A percentile compares a stretch with the other conserved stretches of the same genome.
These are phyloP conservation scores for Oncorhynchus kisutch DNA, from an alignment of 2,113 vertebrate species.

Conservation along the genomic window DNA sequence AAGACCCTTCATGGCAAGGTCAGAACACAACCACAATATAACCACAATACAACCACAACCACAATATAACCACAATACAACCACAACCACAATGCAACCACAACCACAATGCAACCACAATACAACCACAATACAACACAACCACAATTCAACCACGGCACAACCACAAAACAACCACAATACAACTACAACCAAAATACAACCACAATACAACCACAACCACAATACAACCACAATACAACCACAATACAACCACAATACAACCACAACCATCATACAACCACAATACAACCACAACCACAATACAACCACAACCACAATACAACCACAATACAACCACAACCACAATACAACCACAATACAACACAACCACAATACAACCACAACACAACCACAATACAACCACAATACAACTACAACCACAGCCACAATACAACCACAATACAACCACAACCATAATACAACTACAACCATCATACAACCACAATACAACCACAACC, in stretches of 20 bases:
- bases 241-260: too few species aligned
- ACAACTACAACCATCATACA: too few species aligned
- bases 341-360: too few species aligned
- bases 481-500: too few species aligned
- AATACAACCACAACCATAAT: too few species aligned
- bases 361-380: too few species aligned
- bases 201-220: not conserved
- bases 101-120: not conserved
- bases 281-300: not conserved
- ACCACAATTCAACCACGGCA: not conserved
- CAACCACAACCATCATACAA: too few species aligned
- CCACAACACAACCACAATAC: too few species aligned
- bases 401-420: too few species aligned
- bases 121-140: not conserved
- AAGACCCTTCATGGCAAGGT: constrained; percentile 95
- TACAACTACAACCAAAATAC: not conserved
- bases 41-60: not conserved
- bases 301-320: too few species aligned
- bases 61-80: not conserved
- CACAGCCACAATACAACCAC: too few species aligned
- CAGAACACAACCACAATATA: constrained; percentile 16
- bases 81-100: not conserved
- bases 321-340: too few species aligned
- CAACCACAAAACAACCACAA: not conserved
- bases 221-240: not conserved